These are phyloP conservation scores for Hypocryptadius cinnamomeus DNA, from an alignment of 2,113 vertebrate species.

Conservation along the genomic window DNA sequence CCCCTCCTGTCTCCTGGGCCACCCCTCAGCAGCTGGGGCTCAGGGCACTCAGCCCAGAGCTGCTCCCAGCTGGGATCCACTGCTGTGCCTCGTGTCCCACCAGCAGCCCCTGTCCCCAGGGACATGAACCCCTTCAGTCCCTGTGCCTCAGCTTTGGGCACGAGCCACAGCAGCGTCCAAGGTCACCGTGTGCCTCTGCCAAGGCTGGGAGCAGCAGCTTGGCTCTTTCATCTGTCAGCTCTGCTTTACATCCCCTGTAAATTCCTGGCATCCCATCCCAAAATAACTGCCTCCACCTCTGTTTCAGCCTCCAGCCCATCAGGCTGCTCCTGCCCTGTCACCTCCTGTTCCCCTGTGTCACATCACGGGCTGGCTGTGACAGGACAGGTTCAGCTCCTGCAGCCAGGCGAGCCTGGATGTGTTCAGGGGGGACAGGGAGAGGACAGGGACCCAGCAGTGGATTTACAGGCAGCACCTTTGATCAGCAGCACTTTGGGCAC, in stretches of 20 bases:
- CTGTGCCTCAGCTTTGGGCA: not conserved
- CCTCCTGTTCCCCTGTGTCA: not conserved
- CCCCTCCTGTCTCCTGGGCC: not conserved
- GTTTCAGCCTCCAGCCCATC: not conserved
- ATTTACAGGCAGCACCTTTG: not conserved
- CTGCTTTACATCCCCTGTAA: not conserved
- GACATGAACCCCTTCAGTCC: not conserved
- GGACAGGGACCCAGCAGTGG: not conserved
- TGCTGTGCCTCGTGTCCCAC: not conserved
- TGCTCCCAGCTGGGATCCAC: not conserved
- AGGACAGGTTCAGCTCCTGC: not conserved
- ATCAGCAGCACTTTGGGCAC: not conserved
- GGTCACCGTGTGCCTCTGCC: not conserved
- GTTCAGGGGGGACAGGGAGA: not conserved
- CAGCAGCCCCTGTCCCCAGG: not conserved
- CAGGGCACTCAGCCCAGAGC: not conserved
- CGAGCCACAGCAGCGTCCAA: not conserved
- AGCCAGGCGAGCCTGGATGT: not conserved
- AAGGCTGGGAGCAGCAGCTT: constrained; percentile 22
- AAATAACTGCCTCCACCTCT: constrained; percentile 30
- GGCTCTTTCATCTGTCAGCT: constrained; percentile 27
- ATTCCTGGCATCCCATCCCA: not conserved
- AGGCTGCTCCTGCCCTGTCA: constrained; percentile 22
- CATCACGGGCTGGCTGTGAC: not conserved
- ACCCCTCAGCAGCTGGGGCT: not conserved